Evolutionary conservation across 2,797 vertebrate genomes (phyloP).

Genomic region (Champsocephalus esox): DNA sequence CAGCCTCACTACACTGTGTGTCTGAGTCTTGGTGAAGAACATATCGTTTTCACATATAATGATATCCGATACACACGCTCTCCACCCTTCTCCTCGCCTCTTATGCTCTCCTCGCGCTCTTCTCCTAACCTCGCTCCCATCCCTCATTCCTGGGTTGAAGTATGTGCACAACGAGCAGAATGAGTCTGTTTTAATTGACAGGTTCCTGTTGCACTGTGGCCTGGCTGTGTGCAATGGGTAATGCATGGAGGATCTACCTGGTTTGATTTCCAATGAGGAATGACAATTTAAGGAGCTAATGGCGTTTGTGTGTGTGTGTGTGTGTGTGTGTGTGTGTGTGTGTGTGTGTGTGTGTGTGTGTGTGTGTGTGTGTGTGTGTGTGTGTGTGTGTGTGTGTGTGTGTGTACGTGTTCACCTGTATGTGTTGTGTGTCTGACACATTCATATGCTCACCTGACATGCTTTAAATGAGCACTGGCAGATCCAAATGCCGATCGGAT

Average conservation of each 20-base stretch:
- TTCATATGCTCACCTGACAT: slow-evolving; percentile 42
- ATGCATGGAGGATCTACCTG: slow-evolving; percentile 67
- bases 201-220: slow-evolving; percentile 66
- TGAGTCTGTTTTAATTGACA: slow-evolving; percentile 76
- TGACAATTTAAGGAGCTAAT: slow-evolving; percentile 47
- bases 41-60: slow-evolving; percentile 22
- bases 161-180: slow-evolving; percentile 44
- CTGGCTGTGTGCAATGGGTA: slow-evolving; percentile 62
- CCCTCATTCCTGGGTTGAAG: slow-evolving; percentile 25
- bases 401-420: not conserved
- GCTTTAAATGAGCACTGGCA: slow-evolving; percentile 48
- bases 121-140: not conserved
- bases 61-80: slow-evolving; percentile 21
- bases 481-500: slow-evolving; percentile 49
- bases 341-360: not conserved
- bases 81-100: slow-evolving; percentile 9
- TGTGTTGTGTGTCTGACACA: slow-evolving; percentile 5
- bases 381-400: slow-evolving; percentile 16
- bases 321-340: slow-evolving; percentile 10
- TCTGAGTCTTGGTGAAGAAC: slow-evolving; percentile 24
- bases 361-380: slow-evolving; percentile 15
- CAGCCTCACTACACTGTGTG: slow-evolving; percentile 10
- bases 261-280: slow-evolving; percentile 72
- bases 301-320: slow-evolving; percentile 10
- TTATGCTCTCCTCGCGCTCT: not conserved